These are phyloP conservation scores for Heliothis subflexa DNA, from an alignment of 1,140 invertebrate species.

Conservation along the genomic window DNA sequence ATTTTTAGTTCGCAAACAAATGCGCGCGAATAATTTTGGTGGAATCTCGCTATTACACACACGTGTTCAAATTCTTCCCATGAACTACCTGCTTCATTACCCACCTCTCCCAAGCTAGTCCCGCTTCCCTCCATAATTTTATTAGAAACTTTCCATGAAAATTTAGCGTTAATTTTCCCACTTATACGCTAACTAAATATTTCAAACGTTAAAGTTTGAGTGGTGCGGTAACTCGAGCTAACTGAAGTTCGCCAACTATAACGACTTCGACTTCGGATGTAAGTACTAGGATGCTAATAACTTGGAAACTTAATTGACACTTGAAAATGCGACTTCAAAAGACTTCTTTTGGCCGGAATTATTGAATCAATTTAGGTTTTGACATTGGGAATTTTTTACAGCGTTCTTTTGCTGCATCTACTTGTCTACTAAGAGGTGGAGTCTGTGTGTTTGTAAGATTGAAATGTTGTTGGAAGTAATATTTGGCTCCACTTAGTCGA, in stretches of 20 bases:
- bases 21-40: too few species aligned
- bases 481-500: too few species aligned
- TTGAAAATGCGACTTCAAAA: background rate
- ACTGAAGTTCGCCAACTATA: constrained; percentile 13
- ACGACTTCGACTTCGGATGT: constrained; percentile 7
- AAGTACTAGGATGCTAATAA: constrained; percentile 15
- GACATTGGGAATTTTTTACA: background rate
- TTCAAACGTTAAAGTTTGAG: constrained; percentile 27
- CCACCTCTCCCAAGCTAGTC: background rate
- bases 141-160: constrained; percentile 29
- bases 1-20: too few species aligned
- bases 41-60: too few species aligned
- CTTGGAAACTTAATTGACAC: constrained; percentile 19
- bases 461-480: too few species aligned
- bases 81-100: background rate
- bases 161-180: constrained; percentile 28
- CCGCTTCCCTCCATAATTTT: constrained; percentile 18
- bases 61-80: background rate
- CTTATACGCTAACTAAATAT: constrained; percentile 30
- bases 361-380: background rate
- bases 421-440: too few species aligned
- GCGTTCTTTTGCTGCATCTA: background rate
- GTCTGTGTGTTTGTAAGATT: too few species aligned
- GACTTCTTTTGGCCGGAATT: background rate
- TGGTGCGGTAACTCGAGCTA: constrained; percentile 13